phyloP scores from a whole-genome alignment of 2,797 vertebrate genomes.

The Scolopax rusticola region DNA sequence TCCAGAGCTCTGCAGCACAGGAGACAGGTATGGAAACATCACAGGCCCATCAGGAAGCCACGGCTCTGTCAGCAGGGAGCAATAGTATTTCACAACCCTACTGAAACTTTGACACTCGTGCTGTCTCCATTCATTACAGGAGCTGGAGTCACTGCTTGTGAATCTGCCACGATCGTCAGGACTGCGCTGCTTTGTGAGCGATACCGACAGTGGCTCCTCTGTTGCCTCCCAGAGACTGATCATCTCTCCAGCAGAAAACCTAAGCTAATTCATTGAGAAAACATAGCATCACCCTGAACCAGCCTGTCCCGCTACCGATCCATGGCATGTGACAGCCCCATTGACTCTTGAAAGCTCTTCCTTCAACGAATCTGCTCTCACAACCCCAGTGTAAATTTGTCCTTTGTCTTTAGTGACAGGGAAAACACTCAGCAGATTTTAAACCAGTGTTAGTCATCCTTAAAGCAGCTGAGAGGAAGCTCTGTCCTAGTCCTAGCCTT shows the following conservation, averaged over 20 bases:
- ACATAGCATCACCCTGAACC: not conserved
- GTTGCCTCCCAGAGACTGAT: not conserved
- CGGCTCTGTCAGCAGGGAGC: not conserved
- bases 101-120: fast-evolving
- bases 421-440: not conserved
- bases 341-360: not conserved
- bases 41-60: fast-evolving
- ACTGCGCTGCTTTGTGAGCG: not conserved
- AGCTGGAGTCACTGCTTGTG: not conserved
- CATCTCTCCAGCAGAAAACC: not conserved
- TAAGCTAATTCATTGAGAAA: not conserved
- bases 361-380: not conserved
- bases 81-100: not conserved
- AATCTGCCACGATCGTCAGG: fast-evolving
- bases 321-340: not conserved
- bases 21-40: fast-evolving
- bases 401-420: not conserved
- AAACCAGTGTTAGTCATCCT: not conserved
- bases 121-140: not conserved
- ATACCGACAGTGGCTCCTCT: not conserved
- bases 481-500: not conserved
- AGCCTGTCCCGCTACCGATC: not conserved
- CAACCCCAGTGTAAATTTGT: not conserved
- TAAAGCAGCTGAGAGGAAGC: not conserved
- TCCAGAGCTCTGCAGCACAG: not conserved